A percentile compares a stretch with the other conserved stretches of the same genome.
phyloP scores from a whole-genome alignment of 2,888 invertebrate species.

The Caenorhabditis sinica region DNA sequence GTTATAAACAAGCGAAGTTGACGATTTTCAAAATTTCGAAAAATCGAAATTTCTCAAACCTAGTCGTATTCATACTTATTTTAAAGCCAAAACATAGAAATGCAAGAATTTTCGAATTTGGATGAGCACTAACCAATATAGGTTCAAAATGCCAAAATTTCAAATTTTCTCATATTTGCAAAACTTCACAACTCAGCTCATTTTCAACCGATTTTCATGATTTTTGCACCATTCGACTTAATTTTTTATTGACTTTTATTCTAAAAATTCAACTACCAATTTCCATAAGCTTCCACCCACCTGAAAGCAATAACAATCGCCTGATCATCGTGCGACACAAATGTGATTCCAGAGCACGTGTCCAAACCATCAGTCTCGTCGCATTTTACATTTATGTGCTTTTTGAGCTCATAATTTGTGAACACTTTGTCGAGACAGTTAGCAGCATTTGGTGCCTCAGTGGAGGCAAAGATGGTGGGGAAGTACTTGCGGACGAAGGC shows the following conservation, averaged over 20 bases:
- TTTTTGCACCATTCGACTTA: not conserved
- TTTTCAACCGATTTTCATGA: not conserved
- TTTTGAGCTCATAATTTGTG: slow-evolving; percentile 60
- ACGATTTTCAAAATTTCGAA: no score
- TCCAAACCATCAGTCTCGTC: slow-evolving; percentile 59
- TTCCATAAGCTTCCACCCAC: not conserved
- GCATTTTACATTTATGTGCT: slow-evolving; percentile 60
- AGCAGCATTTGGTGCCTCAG: slow-evolving; percentile 70
- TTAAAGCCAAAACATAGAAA: slow-evolving; percentile 5
- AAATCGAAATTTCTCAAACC: not conserved
- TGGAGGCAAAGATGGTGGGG: slow-evolving; percentile 71
- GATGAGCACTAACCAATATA: not conserved
- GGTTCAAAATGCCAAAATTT: not conserved
- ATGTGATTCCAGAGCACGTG: slow-evolving; percentile 65
- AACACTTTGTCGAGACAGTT: slow-evolving; percentile 70
- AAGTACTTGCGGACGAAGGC: slow-evolving; percentile 71
- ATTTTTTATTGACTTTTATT: not conserved
- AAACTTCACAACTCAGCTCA: not conserved
- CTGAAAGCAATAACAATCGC: slow-evolving; percentile 17
- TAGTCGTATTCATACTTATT: slow-evolving; percentile 26
- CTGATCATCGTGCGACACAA: slow-evolving; percentile 67
- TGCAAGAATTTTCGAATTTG: not conserved
- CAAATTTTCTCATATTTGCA: slow-evolving; percentile 9
- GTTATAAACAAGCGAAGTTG: no score
- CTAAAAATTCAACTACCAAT: not conserved